Conservation (phyloP, 2,113 vertebrate species). For the Heterocephalus glaber region DNA sequence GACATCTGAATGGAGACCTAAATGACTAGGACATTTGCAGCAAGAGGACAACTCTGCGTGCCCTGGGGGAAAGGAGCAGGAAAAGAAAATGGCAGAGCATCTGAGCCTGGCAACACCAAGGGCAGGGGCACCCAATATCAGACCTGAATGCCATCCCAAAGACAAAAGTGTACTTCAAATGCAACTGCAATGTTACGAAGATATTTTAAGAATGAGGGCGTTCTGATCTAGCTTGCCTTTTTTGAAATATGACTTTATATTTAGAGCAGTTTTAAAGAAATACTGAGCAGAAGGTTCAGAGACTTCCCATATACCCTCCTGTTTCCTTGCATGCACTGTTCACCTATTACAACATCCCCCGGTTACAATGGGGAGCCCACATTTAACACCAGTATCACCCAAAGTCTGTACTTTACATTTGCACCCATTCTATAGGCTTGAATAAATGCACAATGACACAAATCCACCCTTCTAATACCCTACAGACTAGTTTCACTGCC, state of each 20-base stretch:
- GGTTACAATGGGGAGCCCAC: too few species aligned
- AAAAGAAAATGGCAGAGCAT: rapidly evolving
- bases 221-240: too few species aligned
- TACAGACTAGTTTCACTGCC: not conserved
- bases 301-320: not conserved
- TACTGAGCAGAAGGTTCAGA: not conserved
- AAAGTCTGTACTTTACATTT: not conserved
- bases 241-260: not conserved
- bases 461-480: not conserved
- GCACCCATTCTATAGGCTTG: not conserved
- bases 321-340: too few species aligned
- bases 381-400: not conserved
- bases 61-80: not conserved
- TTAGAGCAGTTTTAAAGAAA: not conserved
- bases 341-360: too few species aligned
- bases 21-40: too few species aligned
- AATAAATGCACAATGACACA: not conserved
- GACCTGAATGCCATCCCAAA: not conserved
- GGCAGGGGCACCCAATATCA: not conserved
- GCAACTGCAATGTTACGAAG: not conserved
- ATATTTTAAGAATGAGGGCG: not conserved
- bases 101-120: not conserved
- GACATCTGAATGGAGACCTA: not conserved
- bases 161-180: not conserved
- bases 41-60: not conserved